phyloP scores from a whole-genome alignment of 2,113 vertebrate genomes.

The Seriola aureovittata region DNA sequence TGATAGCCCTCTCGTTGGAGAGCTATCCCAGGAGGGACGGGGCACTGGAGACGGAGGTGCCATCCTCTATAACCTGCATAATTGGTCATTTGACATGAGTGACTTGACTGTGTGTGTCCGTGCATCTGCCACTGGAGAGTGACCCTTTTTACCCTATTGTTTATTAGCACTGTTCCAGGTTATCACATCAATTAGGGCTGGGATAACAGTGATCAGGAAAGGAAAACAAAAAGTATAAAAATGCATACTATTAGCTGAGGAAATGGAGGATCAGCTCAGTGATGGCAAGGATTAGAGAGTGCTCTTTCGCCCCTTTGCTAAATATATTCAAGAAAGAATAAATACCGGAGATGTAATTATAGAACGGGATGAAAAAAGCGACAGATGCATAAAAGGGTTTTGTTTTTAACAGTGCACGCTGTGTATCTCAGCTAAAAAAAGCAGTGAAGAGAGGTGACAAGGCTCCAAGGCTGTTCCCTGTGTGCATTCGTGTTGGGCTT shows the following conservation, averaged over 20 bases:
- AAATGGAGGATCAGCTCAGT: background rate
- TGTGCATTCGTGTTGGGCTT: slow-evolving; percentile 79
- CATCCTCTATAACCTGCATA: slow-evolving; percentile 84
- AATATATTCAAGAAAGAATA: slow-evolving; percentile 41
- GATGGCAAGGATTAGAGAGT: slow-evolving; percentile 3
- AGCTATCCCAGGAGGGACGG: slow-evolving; percentile 80
- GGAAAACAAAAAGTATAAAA: slow-evolving; percentile 55
- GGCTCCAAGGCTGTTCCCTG: slow-evolving; percentile 53
- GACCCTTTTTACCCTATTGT: slow-evolving; percentile 77
- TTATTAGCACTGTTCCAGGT: slow-evolving; percentile 78
- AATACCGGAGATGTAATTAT: slow-evolving; percentile 28
- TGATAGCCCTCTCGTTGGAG: slow-evolving; percentile 82
- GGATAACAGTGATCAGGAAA: slow-evolving; percentile 64
- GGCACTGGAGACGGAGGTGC: slow-evolving; percentile 80
- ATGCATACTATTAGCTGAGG: slow-evolving; percentile 47
- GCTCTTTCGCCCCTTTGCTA: slow-evolving; percentile 33
- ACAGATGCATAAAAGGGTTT: slow-evolving; percentile 24
- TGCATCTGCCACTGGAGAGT: slow-evolving; percentile 66
- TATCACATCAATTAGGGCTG: slow-evolving; percentile 78
- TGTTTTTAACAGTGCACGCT: slow-evolving; percentile 17
- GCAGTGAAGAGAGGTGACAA: slow-evolving; percentile 40
- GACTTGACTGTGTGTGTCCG: slow-evolving; percentile 79
- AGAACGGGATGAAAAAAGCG: slow-evolving; percentile 19
- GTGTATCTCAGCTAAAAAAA: slow-evolving; percentile 30
- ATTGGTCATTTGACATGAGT: slow-evolving; percentile 86